A percentile compares a stretch with the other conserved stretches of the same genome.
phyloP scores from a whole-genome alignment of 37 sponge, comb jelly and placozoan genomes.

The Tethya wilhelma region DNA sequence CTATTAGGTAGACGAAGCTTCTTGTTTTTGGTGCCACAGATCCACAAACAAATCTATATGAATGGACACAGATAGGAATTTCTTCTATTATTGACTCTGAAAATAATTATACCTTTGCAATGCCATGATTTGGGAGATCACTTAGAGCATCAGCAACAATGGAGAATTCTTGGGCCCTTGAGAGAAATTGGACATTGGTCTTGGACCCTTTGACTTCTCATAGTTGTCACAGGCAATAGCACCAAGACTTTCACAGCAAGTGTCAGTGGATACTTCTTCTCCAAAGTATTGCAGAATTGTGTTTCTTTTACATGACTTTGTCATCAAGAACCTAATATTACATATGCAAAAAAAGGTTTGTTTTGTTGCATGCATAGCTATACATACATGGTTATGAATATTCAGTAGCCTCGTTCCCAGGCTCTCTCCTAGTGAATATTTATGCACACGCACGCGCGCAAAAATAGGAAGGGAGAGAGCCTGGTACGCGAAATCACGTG shows the following conservation, averaged over 20 bases:
- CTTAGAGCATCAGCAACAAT: constrained; percentile 1
- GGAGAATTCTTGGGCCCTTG: background rate
- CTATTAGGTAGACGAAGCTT: constrained; percentile 3
- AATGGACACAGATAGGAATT: background rate
- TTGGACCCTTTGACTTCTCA: background rate
- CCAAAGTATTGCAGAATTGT: constrained; percentile 3
- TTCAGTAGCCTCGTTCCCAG: no score
- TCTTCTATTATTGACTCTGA: background rate
- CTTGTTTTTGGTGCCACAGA: background rate
- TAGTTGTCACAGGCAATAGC: background rate
- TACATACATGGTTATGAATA: no score
- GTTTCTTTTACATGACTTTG: constrained; percentile 12
- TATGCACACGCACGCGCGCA: no score
- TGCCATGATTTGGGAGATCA: constrained; percentile 21
- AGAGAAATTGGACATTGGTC: background rate
- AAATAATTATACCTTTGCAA: background rate
- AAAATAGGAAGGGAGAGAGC: no score
- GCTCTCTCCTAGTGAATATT: no score
- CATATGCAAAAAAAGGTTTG: no score
- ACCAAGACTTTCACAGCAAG: background rate
- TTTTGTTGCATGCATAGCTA: no score
- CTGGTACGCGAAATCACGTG: no score
- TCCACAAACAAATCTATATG: constrained; percentile 3
- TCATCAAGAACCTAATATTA: background rate
- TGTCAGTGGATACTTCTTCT: background rate